Evolutionary conservation across 2,113 vertebrate genomes (phyloP).

Genomic region (Podarcis raffonei): DNA sequence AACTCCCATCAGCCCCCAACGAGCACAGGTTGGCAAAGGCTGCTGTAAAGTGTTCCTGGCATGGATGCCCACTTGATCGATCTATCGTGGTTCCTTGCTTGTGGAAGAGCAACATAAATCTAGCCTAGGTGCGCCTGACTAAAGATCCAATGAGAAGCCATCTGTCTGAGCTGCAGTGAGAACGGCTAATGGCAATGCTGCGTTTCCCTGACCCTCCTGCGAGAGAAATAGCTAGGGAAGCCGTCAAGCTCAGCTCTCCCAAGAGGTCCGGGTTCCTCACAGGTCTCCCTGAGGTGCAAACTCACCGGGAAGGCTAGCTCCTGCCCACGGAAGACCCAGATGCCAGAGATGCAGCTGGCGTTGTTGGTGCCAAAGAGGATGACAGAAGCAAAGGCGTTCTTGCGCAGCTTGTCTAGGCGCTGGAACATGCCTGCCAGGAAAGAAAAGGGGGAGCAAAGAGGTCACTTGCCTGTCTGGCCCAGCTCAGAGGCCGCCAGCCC

Average conservation of each 20-base stretch:
- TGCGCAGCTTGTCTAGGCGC: constrained; percentile 90
- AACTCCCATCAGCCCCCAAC: no score
- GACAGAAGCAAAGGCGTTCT: constrained; percentile 89
- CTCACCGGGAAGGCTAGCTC: constrained; percentile 89
- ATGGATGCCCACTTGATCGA: rapidly evolving
- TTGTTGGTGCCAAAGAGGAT: constrained; percentile 88
- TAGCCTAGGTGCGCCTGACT: neutral
- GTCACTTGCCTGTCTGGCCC: neutral
- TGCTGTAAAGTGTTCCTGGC: neutral
- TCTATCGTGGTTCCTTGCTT: neutral
- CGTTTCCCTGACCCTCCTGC: neutral
- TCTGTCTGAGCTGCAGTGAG: neutral
- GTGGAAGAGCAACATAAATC: neutral
- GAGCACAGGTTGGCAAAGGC: neutral
- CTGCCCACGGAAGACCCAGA: constrained; percentile 93
- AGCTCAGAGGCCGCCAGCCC: no score
- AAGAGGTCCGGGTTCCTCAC: neutral
- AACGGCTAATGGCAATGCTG: neutral
- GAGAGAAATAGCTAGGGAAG: neutral
- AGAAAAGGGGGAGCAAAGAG: neutral
- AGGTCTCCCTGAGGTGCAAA: neutral
- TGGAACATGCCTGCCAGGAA: constrained; percentile 88
- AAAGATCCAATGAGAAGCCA: neutral
- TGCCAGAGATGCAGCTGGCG: constrained; percentile 86
- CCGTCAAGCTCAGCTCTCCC: neutral